A percentile compares a stretch with the other conserved stretches of the same genome.
Evolutionary conservation across 2,797 vertebrate species (phyloP).

Genomic region (Tokudaia muenninki): DNA sequence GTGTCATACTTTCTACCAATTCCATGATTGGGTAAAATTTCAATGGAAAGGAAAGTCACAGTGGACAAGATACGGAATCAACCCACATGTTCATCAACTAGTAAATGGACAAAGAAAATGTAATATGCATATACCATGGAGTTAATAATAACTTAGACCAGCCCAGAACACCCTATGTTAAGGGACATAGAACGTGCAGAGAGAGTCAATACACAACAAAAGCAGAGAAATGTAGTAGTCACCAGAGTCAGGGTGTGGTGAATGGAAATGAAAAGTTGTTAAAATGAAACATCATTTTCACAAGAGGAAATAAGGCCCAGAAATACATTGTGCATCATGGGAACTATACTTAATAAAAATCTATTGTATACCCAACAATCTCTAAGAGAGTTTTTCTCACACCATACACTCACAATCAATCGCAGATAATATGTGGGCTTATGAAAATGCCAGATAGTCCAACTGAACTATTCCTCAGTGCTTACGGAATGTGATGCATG

Average conservation of each 20-base stretch:
- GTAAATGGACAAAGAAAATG: not conserved
- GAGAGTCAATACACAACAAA: not conserved
- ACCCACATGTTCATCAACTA: not conserved
- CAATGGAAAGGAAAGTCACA: not conserved
- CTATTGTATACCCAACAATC: not conserved
- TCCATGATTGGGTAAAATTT: not conserved
- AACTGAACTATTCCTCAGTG: not conserved
- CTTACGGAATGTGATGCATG: not conserved
- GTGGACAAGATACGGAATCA: not conserved
- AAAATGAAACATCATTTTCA: not conserved
- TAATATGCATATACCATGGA: not conserved
- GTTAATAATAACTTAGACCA: not conserved
- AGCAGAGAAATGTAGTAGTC: not conserved
- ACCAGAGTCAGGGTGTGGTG: not conserved
- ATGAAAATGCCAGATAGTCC: not conserved
- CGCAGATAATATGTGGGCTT: not conserved
- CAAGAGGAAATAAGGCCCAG: not conserved
- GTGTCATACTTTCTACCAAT: not conserved
- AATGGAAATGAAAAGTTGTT: not conserved
- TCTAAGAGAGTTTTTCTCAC: not conserved
- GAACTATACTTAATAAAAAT: not conserved
- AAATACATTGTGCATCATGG: not conserved
- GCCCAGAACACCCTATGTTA: not conserved
- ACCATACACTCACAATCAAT: not conserved
- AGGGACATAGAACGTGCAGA: no score